Base-by-base conservation (phyloP, 2,113 vertebrate species). In the Neotoma lepida region DNA sequence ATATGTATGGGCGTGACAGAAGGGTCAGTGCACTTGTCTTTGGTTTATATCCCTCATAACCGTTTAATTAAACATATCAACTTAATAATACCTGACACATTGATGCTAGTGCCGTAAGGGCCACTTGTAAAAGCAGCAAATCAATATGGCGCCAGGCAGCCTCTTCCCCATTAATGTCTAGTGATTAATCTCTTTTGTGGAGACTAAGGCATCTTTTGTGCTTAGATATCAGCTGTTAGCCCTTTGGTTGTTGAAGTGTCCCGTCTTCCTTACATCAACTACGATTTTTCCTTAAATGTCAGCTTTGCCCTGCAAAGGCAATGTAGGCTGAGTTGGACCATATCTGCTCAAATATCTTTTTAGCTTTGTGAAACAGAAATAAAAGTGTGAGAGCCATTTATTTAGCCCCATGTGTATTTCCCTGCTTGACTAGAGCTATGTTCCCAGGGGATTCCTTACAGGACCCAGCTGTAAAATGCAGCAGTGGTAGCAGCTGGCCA, bases 271-370 rank as follows among this genome's bases (percentile, higher is more conserved):
- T 30, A 0, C 15, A 24, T 41, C 28, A 15, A 24, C 71, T 92
- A 58, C 35, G 93, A 91, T 26, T 94, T 81, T 71, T 46, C 89
- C 91, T 93, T 82, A 41, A 49, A 39, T 28, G 41, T 86, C 89
- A 81, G 66, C 93, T 78, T 89, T 82, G 63, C 5, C 68, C 61
- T 39, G 87, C 17, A 14, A 17, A 15, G 22, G 22, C 12, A 0
- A 10, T 0, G 1, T 71, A 41, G 71, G 87, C 56, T 73, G 17
- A 41, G 2, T 63, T 18, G n/a, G 88, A 39, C 71, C 28, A 1
- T 44, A 49, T 92, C 73, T 44, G 63, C 15, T 46, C 33, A 49
- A 14, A 73, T 5, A 3, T 63, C 51, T 85, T 61, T 77, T 58
- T 4, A 44, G 7, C 18, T 12, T 86, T 61, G 30, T 61, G 12